Evolutionary conservation across 2,113 vertebrate genomes (phyloP), one percentile per base, ranked within the genome.

Genomic region (Tricholaema leucomelas): DNA sequence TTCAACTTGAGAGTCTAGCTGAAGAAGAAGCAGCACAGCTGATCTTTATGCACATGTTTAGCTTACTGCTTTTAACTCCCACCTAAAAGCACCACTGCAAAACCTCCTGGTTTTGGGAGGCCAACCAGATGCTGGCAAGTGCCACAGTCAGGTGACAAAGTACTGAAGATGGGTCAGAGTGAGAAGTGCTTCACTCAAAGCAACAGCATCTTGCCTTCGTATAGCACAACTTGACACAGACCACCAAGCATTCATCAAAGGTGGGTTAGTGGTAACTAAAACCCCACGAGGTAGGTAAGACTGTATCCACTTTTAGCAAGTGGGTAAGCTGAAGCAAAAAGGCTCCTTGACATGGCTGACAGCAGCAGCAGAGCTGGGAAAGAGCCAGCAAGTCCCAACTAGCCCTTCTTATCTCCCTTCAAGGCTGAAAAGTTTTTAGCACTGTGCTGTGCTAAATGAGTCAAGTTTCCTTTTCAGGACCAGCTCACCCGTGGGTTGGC

Each of bases 201-300:
- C 79, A 74, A 20, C 46, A 40, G 59, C 67, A 59, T 56, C 79
- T 78, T 71, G 66, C 55, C 71, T 77, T 87, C 55, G 17, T 1
- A 65, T 78, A 87, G 55, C 78, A 46, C 73, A 84, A 78, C 42
- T 1, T 16, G 63, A 67, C 77, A 36, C 65, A 54, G 69, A 67
- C 38, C 79, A 66, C 78, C 16, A 3, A 44, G 23, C 46, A 21
- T 2, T 38, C 35, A 10, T 40, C 56, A 18, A 54, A 60, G 69
- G 52, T 75, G 90, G 85, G 59, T 79, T 19, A 67, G 54, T 28
- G 80, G 58, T 85, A 42, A 50, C n/a, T 63, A 54, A 56, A 63
- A 25, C 71, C 60, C 86, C 56, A 40, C 48, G 92, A 94, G 95
- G 96, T 82, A 96, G 91, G 27, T 72, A 67, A 69, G 31, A 28